phyloP scores from a whole-genome alignment of 53 echinoderm and acorn worm species.

The Paelopatides confundens region DNA sequence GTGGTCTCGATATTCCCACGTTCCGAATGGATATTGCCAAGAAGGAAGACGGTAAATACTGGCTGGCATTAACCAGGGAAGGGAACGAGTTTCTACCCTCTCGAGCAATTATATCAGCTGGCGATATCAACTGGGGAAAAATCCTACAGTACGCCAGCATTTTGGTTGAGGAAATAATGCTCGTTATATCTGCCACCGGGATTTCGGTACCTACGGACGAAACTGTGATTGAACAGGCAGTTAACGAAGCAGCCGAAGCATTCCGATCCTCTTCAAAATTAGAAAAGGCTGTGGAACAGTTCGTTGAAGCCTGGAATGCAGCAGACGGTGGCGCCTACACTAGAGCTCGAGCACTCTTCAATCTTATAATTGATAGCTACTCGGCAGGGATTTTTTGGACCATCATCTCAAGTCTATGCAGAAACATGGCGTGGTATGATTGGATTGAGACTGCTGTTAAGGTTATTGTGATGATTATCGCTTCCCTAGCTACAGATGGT shows the following conservation, averaged over 20 bases:
- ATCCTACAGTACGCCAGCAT: conserved; percentile 49
- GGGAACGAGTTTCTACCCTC: conserved; percentile 31
- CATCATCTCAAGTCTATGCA: conserved; percentile 28
- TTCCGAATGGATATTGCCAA: conserved; percentile 34
- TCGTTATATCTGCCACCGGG: conserved; percentile 47
- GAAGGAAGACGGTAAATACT: conserved; percentile 29
- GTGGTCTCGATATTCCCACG: conserved; percentile 44
- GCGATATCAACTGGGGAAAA: conserved; percentile 50
- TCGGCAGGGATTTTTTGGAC: conserved; percentile 21
- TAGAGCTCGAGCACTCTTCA: conserved; percentile 41
- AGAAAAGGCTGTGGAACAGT: not conserved
- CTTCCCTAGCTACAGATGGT: conserved; percentile 42
- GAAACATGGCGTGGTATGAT: conserved; percentile 47
- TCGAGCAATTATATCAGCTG: not conserved
- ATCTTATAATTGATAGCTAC: conserved; percentile 14
- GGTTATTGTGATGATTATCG: conserved; percentile 49
- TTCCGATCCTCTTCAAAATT: conserved; percentile 2
- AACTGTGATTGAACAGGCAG: not conserved
- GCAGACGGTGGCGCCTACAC: not conserved
- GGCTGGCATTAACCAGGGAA: conserved; percentile 27
- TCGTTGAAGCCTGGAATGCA: conserved; percentile 35
- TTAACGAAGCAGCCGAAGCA: not conserved
- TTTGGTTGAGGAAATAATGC: conserved; percentile 42
- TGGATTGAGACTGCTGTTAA: conserved; percentile 36
- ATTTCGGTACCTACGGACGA: conserved; percentile 4